Evolutionary conservation across 2,888 invertebrate genomes (phyloP), one percentile per base, ranked within the genome.

Genomic region (Zygogramma bicolorata): DNA sequence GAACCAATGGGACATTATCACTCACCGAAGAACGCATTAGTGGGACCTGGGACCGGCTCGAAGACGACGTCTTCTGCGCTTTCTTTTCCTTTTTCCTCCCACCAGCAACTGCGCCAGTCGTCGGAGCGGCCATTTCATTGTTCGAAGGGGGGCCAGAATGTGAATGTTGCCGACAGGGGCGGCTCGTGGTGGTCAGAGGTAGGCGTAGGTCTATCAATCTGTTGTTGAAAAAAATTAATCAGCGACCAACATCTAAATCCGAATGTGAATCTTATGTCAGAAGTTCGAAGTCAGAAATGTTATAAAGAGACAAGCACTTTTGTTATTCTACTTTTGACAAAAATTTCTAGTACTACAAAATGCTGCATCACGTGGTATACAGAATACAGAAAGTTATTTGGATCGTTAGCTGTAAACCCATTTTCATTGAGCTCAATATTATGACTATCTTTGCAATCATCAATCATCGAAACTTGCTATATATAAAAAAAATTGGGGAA

Each of bases 1-100:
- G 65, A 63, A 70, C 63, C 65, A 70, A 53, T 53, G 53, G 53
- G 53, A 27, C 53, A 53, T 53, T 53, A 53, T 53, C 53, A 53
- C 53, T 53, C 53, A 53, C 53, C 53, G 7, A 53, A 27, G 53
- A 53, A 53, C 25, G 25, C 53, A 53, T 53, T 53, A 53, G n/a
- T n/a, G 42, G n/a, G n/a, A n/a, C n/a, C n/a, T n/a, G n/a, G 15
- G 25, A 53, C 53, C 53, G 53, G 53, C 27, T 6, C n/a, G n/a
- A 53, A 22, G n/a, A 53, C 53, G 25, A 53, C 53, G 53, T 53
- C 53, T 53, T 53, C 53, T 5, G 53, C 3, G 53, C 25, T 46
- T 53, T 53, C 53, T 53, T 53, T 25, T 53, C 25, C 53, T 53
- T 53, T 27, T 53, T n/a, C 27, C 53, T 53, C 53, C 53, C 27